These are phyloP conservation scores for Neoscelio sp. DNA, from an alignment of 2,888 invertebrate species.

Conservation along the genomic window DNA sequence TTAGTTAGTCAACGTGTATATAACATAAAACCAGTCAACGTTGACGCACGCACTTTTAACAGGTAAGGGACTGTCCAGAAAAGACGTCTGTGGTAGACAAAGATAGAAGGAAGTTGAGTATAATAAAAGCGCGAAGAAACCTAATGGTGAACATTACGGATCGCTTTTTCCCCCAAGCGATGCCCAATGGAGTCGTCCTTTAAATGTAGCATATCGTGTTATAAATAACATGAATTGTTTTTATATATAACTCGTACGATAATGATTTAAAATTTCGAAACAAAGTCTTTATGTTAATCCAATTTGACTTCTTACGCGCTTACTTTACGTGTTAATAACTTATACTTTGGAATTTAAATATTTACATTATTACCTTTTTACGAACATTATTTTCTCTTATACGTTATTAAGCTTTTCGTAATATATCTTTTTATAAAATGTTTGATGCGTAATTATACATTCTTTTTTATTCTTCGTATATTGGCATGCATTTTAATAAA, in stretches of 20 bases:
- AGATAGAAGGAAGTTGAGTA: background rate
- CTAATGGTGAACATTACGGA: conserved; percentile 25
- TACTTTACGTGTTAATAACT: too few species aligned
- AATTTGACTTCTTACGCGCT: too few species aligned
- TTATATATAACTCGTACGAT: too few species aligned
- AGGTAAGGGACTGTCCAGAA: conserved; percentile 41
- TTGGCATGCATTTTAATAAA: background rate
- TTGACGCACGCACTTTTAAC: conserved; percentile 49
- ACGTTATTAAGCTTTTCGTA: too few species aligned
- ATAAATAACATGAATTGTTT: conserved; percentile 43
- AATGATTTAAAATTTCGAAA: too few species aligned
- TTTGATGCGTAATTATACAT: too few species aligned
- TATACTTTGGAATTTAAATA: too few species aligned
- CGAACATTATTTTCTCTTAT: too few species aligned
- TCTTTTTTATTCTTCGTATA: too few species aligned
- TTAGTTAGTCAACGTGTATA: conserved; percentile 32
- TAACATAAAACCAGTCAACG: conserved; percentile 39
- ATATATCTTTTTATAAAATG: too few species aligned
- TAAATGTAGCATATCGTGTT: conserved; percentile 40
- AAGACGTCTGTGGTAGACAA: conserved; percentile 23
- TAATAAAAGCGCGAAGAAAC: background rate
- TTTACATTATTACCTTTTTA: too few species aligned
- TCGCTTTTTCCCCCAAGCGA: conserved; percentile 28
- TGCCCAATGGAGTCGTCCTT: conserved; percentile 43
- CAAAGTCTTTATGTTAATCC: too few species aligned